Evolutionary conservation across 2,113 vertebrate genomes (phyloP), one percentile per base, ranked within the genome.

Genomic region (Cephalopholis sonnerati): DNA sequence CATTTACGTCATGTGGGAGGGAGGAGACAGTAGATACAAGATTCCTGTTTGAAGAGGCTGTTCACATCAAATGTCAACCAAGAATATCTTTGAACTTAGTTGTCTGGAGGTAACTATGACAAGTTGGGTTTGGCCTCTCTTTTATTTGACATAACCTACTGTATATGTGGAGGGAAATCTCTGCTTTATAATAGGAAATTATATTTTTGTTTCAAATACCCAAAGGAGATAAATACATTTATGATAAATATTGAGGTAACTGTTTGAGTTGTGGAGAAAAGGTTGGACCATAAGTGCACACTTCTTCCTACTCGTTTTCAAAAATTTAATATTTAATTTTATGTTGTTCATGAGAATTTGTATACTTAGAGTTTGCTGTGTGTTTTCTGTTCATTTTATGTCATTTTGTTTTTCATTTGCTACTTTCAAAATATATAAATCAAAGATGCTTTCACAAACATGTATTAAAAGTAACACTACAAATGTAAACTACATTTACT

Each of bases 1-100:
- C 32, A 0, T 83, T 83, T 69, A 51, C 48, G 27, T 78, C 75
- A 87, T 79, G 75, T 63, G 85, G 72, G 78, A 81, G 11, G 11
- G 41, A 7, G 10, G 53, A 48, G 64, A 46, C 39, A 0, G 83
- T 66, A 86, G 74, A 69, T 81, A 57, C 39, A 66, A 84, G 32
- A 84, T 74, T 65, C 65, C 73, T 39, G 58, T 53, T 67, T 16
- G 20, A 70, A 78, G 64, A 81, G 25, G 50, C n/a, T 13, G 51
- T 77, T 85, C 57, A 55, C 32, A 5, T 80, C 69, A 79, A 36
- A 80, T 54, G 65, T 3, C 29, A 70, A 74, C 70, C 84, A 84
- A 84, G 46, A 84, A 85, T 72, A 68, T 36, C 63, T 87, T 62
- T 77, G 71, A 89, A 82, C 75, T 82, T 61, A 25, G 10, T 57